A percentile compares a stretch with the other conserved stretches of the same genome.
phyloP scores from a whole-genome alignment of 2,888 invertebrate species.

The Chrysolina oricalcia region DNA sequence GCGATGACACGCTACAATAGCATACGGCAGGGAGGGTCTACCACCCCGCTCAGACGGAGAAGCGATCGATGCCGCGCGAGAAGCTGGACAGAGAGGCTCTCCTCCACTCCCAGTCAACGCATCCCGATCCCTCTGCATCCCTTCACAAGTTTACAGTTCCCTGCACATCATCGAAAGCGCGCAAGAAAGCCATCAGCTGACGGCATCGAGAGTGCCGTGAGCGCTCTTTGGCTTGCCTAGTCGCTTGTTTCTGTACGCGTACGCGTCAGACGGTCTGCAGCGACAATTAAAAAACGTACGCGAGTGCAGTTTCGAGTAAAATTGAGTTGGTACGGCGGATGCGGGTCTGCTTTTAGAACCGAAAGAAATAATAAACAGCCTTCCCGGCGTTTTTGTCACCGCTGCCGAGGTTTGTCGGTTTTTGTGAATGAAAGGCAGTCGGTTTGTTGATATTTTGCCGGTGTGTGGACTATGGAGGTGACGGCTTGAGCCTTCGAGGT shows the following conservation, averaged over 20 bases:
- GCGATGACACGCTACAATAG: not conserved
- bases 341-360: slow-evolving; percentile 13
- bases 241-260: slow-evolving; percentile 4
- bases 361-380: slow-evolving; percentile 18
- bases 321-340: slow-evolving; percentile 3
- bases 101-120: not conserved
- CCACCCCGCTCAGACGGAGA: slow-evolving; percentile 1
- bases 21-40: not conserved
- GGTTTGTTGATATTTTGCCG: slow-evolving; percentile 12
- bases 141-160: not conserved
- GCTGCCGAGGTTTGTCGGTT: slow-evolving; percentile 2
- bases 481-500: not conserved
- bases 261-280: not conserved
- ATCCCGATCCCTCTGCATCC: not conserved
- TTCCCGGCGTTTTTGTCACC: slow-evolving; percentile 19
- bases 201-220: slow-evolving; percentile 11
- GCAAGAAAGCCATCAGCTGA: slow-evolving; percentile 4
- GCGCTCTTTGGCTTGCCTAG: not conserved
- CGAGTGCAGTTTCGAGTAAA: not conserved
- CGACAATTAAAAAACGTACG: not conserved
- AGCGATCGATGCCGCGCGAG: slow-evolving; percentile 6
- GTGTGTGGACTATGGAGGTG: not conserved
- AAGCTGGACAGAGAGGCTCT: slow-evolving; percentile 16
- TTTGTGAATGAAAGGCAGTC: slow-evolving; percentile 10
- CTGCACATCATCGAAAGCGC: not conserved